Conservation (phyloP, 2,888 invertebrate species). For the Phyllotreta striolata region DNA sequence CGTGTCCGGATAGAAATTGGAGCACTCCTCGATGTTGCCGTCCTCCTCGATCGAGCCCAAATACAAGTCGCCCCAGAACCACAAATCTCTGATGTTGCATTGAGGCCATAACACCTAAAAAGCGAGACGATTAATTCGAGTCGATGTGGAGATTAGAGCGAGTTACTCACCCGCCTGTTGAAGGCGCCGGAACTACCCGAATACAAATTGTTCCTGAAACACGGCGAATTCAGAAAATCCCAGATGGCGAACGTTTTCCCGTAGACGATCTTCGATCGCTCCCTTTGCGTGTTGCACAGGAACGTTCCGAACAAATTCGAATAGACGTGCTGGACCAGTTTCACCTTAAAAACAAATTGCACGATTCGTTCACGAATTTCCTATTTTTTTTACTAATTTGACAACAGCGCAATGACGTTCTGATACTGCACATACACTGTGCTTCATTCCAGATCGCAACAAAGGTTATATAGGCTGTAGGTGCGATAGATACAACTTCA, state of each 20-base stretch:
- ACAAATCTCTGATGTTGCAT: slow-evolving; percentile 82
- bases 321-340: slow-evolving; percentile 93
- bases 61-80: slow-evolving; percentile 87
- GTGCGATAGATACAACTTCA: too few species aligned
- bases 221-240: slow-evolving; percentile 80
- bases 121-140: slow-evolving; percentile 3
- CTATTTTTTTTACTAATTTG: not conserved
- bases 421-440: too few species aligned
- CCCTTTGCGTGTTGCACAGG: slow-evolving; percentile 85
- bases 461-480: too few species aligned
- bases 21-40: slow-evolving; percentile 53
- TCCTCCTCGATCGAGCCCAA: slow-evolving; percentile 66
- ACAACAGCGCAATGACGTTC: too few species aligned
- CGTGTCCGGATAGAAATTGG: slow-evolving; percentile 54
- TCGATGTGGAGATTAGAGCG: not conserved
- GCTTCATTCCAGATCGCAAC: too few species aligned
- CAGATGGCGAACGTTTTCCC: slow-evolving; percentile 86
- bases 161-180: slow-evolving; percentile 61
- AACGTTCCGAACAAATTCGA: slow-evolving; percentile 98
- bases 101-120: slow-evolving; percentile 85
- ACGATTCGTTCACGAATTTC: slow-evolving; percentile 7
- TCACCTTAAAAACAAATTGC: slow-evolving; percentile 72
- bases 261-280: slow-evolving; percentile 70
- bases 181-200: slow-evolving; percentile 59
- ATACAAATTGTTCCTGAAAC: slow-evolving; percentile 89